A percentile compares a stretch with the other conserved stretches of the same genome.
Conservation (phyloP, 2,888 invertebrate species). For the Drosophila crucigera region DNA sequence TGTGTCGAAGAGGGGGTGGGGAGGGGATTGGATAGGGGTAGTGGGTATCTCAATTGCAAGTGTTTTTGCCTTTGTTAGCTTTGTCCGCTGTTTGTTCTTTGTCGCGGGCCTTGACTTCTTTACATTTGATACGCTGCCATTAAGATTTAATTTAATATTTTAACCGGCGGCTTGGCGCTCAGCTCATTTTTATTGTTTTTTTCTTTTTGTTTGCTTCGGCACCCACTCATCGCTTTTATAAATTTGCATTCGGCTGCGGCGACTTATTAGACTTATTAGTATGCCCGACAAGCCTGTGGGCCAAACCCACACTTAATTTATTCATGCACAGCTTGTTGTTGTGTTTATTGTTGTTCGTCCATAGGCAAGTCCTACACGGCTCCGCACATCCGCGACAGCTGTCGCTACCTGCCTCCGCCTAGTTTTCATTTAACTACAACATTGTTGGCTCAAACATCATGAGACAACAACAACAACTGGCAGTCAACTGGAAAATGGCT, state of each 20-base stretch:
- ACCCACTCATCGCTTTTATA: constrained; percentile 25
- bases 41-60: constrained; percentile 51
- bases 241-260: constrained; percentile 46
- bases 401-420: constrained; percentile 39
- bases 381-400: constrained; percentile 40
- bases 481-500: background rate
- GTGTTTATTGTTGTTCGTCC: background rate
- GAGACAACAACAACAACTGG: background rate
- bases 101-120: constrained; percentile 75
- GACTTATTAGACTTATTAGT: constrained; percentile 60
- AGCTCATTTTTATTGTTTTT: constrained; percentile 6
- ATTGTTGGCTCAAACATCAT: constrained; percentile 1
- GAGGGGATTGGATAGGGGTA: background rate
- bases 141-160: constrained; percentile 70
- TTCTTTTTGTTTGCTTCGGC: constrained; percentile 19
- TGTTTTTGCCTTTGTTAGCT: constrained; percentile 35
- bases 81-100: constrained; percentile 57
- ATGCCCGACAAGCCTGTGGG: constrained; percentile 61
- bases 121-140: constrained; percentile 62
- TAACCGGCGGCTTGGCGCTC: constrained; percentile 20
- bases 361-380: constrained; percentile 54
- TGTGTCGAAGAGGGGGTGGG: background rate
- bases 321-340: constrained; percentile 46
- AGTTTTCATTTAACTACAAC: constrained; percentile 24
- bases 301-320: constrained; percentile 64